Evolutionary conservation across 2,113 vertebrate species (phyloP).

Genomic region (Petroica traversi): DNA sequence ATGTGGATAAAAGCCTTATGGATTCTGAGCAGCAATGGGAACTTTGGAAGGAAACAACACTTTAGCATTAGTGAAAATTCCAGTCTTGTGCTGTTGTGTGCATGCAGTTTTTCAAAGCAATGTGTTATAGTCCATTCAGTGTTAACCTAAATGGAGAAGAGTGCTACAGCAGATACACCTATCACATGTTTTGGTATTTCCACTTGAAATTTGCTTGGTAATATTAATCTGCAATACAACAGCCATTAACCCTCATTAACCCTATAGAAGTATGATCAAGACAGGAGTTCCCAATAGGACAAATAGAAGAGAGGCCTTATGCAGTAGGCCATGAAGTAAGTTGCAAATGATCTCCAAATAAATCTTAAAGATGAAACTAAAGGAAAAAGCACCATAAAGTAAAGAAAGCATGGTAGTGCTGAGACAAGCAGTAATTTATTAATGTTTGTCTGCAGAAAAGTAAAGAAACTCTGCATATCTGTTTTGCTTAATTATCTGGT

Average conservation of each 20-base stretch:
- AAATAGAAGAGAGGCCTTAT: not conserved
- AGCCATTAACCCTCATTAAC: slow-evolving; percentile 71
- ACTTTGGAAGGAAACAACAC: not conserved
- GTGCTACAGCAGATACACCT: not conserved
- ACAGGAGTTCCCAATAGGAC: slow-evolving; percentile 49
- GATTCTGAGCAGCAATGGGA: not conserved
- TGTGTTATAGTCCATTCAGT: not conserved
- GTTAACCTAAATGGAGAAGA: not conserved
- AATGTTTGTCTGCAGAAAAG: slow-evolving; percentile 70
- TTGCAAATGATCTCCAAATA: slow-evolving; percentile 23
- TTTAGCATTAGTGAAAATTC: not conserved
- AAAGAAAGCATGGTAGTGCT: not conserved
- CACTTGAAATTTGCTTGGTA: slow-evolving; percentile 58
- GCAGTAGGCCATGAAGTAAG: slow-evolving; percentile 6
- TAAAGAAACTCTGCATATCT: slow-evolving; percentile 57
- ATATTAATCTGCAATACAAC: slow-evolving; percentile 50
- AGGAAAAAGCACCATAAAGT: not conserved
- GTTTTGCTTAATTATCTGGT: slow-evolving; percentile 74
- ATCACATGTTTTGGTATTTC: not conserved
- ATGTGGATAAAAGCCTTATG: not conserved
- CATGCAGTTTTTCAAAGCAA: not conserved
- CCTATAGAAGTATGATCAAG: slow-evolving; percentile 19
- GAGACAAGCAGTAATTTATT: slow-evolving; percentile 55
- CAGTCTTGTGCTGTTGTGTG: not conserved
- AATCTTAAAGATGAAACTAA: slow-evolving; percentile 14